Percentiles rank a stretch among this genome's conserved stretches.
Evolutionary conservation across 2,113 vertebrate species (phyloP).

Genomic region (Talpa occidentalis): DNA sequence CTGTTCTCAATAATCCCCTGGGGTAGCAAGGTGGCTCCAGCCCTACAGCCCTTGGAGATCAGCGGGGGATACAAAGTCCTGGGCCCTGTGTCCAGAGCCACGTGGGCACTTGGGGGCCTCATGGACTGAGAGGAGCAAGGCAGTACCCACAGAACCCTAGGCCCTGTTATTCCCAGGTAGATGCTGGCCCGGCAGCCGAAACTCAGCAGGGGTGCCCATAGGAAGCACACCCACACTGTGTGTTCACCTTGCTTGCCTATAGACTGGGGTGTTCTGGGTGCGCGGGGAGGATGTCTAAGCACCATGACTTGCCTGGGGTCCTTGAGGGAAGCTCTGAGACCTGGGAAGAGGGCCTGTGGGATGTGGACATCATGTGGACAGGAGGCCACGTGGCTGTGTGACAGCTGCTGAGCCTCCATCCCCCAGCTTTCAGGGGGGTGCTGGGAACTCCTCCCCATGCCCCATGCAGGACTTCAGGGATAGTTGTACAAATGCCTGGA

Average conservation of each 20-base stretch:
- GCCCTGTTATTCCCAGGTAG: no score
- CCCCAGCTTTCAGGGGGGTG: neutral
- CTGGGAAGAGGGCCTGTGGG: neutral
- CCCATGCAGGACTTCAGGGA: no score
- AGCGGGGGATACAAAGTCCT: no score
- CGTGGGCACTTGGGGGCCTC: neutral
- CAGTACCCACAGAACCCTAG: neutral
- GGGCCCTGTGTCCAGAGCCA: no score
- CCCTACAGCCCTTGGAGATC: neutral
- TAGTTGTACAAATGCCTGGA: neutral
- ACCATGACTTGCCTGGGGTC: neutral
- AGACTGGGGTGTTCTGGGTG: neutral
- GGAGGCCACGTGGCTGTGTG: accelerated
- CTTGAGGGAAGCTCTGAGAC: neutral
- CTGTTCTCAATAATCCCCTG: neutral
- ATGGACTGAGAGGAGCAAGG: neutral
- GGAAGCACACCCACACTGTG: neutral
- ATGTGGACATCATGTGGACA: neutral
- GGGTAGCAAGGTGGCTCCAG: neutral
- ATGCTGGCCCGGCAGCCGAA: neutral
- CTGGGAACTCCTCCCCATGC: neutral
- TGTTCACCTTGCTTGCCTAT: neutral
- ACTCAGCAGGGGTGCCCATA: accelerated
- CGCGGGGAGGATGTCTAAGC: neutral
- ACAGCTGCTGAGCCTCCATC: no score